phyloP scores from a whole-genome alignment of 30 jellyfish, hydroid and myxozoan genomes.

The Hydractinia echinata region DNA sequence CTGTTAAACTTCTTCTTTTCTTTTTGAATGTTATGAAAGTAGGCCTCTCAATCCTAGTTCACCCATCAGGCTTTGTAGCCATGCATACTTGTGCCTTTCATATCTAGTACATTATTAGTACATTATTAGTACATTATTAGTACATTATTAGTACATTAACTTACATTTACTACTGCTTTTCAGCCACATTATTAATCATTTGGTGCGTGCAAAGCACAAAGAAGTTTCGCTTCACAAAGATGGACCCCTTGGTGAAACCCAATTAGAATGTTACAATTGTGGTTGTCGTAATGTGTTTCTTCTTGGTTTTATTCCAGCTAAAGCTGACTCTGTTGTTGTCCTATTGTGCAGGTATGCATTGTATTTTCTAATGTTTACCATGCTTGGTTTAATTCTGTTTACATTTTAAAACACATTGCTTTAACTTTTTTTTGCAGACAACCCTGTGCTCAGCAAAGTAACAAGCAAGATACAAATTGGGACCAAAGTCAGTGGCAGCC shows the following conservation, averaged over 20 bases:
- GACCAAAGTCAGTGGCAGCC: slow-evolving; percentile 99
- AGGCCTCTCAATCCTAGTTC: too few species aligned
- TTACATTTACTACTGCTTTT: background rate
- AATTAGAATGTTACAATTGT: slow-evolving; percentile 95
- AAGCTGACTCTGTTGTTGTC: slow-evolving; percentile 97
- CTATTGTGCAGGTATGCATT: slow-evolving; percentile 72
- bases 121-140: too few species aligned
- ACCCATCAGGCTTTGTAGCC: too few species aligned
- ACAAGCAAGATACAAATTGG: slow-evolving; percentile 95
- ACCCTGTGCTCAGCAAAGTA: slow-evolving; percentile 98
- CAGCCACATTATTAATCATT: slow-evolving; percentile 94
- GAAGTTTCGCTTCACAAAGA: slow-evolving; percentile 97
- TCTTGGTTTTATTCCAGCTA: slow-evolving; percentile 99
- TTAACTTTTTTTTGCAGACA: slow-evolving; percentile 45
- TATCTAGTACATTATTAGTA: too few species aligned
- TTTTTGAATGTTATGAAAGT: too few species aligned
- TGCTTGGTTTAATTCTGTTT: background rate
- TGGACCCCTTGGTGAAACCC: slow-evolving; percentile 98
- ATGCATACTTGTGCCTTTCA: too few species aligned
- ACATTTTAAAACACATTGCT: background rate
- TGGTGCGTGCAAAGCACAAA: slow-evolving; percentile 98
- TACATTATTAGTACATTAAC: too few species aligned
- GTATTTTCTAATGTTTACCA: background rate
- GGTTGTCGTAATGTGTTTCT: slow-evolving; percentile 96
- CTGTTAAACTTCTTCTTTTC: too few species aligned